These are phyloP conservation scores for Apostichopus californicus DNA, from an alignment of 35 echinoderm and acorn worm species.

Conservation along the genomic window DNA sequence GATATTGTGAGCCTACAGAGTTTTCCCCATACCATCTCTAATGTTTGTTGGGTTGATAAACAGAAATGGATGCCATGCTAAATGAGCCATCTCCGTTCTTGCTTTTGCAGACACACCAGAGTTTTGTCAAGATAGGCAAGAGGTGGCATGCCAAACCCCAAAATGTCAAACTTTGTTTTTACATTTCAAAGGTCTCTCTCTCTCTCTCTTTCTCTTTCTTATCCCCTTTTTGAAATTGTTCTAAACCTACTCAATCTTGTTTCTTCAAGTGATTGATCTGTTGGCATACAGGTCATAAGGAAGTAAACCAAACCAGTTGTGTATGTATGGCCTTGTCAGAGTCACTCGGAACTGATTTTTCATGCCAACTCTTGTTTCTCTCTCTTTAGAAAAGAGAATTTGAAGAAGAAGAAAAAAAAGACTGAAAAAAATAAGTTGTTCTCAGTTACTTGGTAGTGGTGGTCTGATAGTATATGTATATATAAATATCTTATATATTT, in stretches of 20 bases:
- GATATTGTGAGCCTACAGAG: not conserved
- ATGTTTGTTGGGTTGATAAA: constrained; percentile 46
- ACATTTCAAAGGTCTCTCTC: constrained; percentile 39
- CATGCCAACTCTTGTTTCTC: not conserved
- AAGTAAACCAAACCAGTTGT: constrained; percentile 9
- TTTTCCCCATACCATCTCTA: constrained; percentile 34
- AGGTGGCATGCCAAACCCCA: constrained; percentile 36
- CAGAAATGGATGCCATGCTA: constrained; percentile 22
- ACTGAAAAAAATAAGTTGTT: not conserved
- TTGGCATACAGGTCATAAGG: constrained; percentile 36
- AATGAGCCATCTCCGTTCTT: constrained; percentile 34
- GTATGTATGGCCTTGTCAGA: constrained; percentile 5
- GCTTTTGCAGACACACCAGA: constrained; percentile 10
- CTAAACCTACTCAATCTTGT: constrained; percentile 25
- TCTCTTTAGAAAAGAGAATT: not conserved
- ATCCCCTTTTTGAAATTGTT: not conserved
- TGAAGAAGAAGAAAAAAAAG: not conserved
- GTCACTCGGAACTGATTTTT: not conserved
- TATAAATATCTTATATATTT: not conserved
- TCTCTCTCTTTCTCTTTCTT: not conserved
- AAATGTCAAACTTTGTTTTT: constrained; percentile 48
- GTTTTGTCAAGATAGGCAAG: not conserved
- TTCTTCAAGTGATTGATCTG: constrained; percentile 36
- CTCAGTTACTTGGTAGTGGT: not conserved
- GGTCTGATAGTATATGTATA: not conserved